Base-by-base conservation (phyloP, 37 sponge, comb jelly and placozoan species). In the Amphimedon queenslandica region DNA sequence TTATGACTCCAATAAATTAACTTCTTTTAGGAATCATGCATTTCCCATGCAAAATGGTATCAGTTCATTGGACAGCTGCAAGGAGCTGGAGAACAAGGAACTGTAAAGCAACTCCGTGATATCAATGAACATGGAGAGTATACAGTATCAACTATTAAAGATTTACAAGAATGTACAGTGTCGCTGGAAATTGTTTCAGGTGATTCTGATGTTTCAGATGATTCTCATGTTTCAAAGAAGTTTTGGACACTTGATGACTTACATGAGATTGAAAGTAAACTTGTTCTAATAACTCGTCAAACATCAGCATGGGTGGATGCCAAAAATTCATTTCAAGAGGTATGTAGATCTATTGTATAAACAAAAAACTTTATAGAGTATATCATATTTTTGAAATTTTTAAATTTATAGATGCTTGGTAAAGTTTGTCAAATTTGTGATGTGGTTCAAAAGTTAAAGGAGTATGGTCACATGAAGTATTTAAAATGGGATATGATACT, bases 221-320 rank as follows among this genome's bases (percentile, higher is more conserved):
- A 47, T 18, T 8, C 8, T 18, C n/a, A n/a, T n/a, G n/a, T n/a
- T n/a, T n/a, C n/a, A n/a, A 8, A 47, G 8, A 47, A 47, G 13
- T 13, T 18, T 47, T 47, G 53, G 53, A 58, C 37, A 40, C 72
- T 87, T 37, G 88, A 87, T 42, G 88, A 87, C 0, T 63, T 87
- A 1, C 32, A 70, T 16, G 88, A 87, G 55, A 30, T 87, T 20
- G 82, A 87, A 70, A 87, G 88, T 33, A 81, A 87, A 24, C 69
- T 87, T 24, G 82, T 81, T 1, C 63, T 87, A 21, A 87, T 87
- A 40, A 82, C 72, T 38, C 77, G 88, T 29, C 81, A 57, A 34
- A 72, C 69, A 4, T 60, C 77, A 23, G 82, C 72, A n/a, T 36
- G 70, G 63, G 70, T 69, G 43, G 53, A 58, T 35, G 69, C 66